Evolutionary conservation across 2,113 vertebrate species (phyloP), one percentile per base, ranked within the genome.

Genomic region (Herpailurus yagouaroundi): DNA sequence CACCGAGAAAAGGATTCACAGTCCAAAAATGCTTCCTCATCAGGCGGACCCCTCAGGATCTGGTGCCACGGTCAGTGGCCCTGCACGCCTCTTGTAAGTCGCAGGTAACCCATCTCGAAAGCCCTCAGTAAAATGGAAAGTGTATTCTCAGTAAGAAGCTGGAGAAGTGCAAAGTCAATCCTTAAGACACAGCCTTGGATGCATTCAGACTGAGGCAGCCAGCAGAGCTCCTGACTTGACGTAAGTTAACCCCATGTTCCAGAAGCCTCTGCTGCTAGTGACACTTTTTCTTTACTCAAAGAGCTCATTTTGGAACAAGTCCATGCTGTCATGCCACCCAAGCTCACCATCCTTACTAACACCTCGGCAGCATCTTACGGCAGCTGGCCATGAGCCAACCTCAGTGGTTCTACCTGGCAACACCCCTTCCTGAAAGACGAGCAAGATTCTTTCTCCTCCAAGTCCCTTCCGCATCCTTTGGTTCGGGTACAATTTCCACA

Each of bases 211-310:
- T 25, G 41, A 73, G 38, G 52, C n/a, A 94, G 63, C 19, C 63
- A 50, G 38, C 5, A 13, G 60, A 89, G 45, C 15, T 52, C 31
- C 18, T 1, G 5, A 74, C 86, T 74, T 91, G 73, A 66, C n/a
- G 92, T 86, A 86, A 95, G 66, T 83, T 68, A 87, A 86, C 29
- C 55, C 63, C 3, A 0, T 3, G 19, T 57, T 89, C 79, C 73
- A 85, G 45, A 96, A 63, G 52, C 48, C 33, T 88, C 81, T 91
- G 84, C 25, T 52, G 36, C 81, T 50, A 48, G 18, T 81, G 79
- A 73, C 48, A 41, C 45, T 79, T 95, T 88, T 93, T 68, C 81
- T 74, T 85, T 91, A 50, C 38, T 94, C 76, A 36, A 77, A 86
- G 50, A 87, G 27, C 27, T 97, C 19, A 21, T 60, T 85, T 76